phyloP scores from a whole-genome alignment of 2,888 invertebrate genomes.

The Leptinotarsa peninsularis region DNA sequence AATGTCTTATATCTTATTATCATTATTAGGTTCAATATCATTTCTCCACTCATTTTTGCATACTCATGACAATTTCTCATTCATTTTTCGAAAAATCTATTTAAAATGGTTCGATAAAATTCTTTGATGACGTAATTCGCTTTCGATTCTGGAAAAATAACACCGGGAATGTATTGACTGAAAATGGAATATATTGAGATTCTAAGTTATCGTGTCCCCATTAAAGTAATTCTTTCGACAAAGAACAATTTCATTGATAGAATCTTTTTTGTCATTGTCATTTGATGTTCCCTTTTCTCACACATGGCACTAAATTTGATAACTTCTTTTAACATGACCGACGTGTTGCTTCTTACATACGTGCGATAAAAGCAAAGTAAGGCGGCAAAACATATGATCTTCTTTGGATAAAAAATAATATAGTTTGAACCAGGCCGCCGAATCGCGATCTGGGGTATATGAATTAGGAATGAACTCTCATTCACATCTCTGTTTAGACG shows the following conservation, averaged over 20 bases:
- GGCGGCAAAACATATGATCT: constrained; percentile 29
- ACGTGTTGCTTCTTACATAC: constrained; percentile 47
- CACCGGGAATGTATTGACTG: neutral
- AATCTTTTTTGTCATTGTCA: neutral
- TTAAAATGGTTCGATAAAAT: too few species aligned
- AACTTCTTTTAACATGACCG: constrained; percentile 47
- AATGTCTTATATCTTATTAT: too few species aligned
- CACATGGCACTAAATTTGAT: constrained; percentile 9
- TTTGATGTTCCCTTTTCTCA: constrained; percentile 17
- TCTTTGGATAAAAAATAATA: constrained; percentile 9
- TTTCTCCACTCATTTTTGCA: too few species aligned
- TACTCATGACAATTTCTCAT: too few species aligned
- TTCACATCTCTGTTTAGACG: constrained; percentile 4
- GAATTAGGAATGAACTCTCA: constrained; percentile 16
- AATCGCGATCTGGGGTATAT: constrained; percentile 8
- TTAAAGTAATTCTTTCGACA: neutral
- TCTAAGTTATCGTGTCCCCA: neutral
- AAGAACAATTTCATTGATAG: neutral
- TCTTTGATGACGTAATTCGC: too few species aligned
- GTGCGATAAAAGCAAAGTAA: constrained; percentile 51
- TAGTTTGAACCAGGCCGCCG: constrained; percentile 19
- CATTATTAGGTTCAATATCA: too few species aligned
- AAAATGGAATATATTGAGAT: neutral
- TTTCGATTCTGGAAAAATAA: too few species aligned
- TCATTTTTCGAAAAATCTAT: too few species aligned